Conservation (phyloP, 92 coral and sea anemone species). For the Virgularia gustaviana region DNA sequence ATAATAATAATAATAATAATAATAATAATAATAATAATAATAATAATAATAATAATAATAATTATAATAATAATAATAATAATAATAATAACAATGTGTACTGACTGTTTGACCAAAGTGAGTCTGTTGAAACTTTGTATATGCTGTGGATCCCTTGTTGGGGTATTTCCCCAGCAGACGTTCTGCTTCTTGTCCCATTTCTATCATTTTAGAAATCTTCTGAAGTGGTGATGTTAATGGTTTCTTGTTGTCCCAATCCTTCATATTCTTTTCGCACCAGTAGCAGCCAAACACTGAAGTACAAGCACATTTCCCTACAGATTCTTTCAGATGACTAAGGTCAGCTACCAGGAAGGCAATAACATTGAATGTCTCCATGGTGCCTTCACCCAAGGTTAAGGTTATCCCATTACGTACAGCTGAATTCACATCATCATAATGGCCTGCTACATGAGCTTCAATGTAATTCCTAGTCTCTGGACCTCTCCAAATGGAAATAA, state of each 20-base stretch:
- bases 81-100: no score
- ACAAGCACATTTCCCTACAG: conserved; percentile 17
- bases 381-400: conserved; percentile 23
- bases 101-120: conserved; percentile 49
- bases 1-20: no score
- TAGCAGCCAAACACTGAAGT: conserved; percentile 47
- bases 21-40: no score
- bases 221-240: conserved; percentile 34
- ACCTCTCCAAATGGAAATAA: conserved; percentile 37
- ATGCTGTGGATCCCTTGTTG: conserved; percentile 28
- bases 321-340: conserved; percentile 24
- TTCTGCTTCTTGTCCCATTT: conserved; percentile 37
- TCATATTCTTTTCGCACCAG: conserved; percentile 46
- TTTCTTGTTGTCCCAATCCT: conserved; percentile 36
- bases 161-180: conserved; percentile 36
- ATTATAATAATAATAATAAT: no score
- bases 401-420: conserved; percentile 35
- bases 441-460: conserved; percentile 20
- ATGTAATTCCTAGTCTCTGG: conserved; percentile 41
- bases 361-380: conserved; percentile 37
- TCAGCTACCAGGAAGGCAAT: conserved; percentile 32
- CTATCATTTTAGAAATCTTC: conserved; percentile 35
- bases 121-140: conserved; percentile 38
- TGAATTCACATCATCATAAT: conserved; percentile 36
- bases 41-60: no score